Evolutionary conservation across 2,888 invertebrate genomes (phyloP), one percentile per base, ranked within the genome.

Genomic region (Pollenia labialis): DNA sequence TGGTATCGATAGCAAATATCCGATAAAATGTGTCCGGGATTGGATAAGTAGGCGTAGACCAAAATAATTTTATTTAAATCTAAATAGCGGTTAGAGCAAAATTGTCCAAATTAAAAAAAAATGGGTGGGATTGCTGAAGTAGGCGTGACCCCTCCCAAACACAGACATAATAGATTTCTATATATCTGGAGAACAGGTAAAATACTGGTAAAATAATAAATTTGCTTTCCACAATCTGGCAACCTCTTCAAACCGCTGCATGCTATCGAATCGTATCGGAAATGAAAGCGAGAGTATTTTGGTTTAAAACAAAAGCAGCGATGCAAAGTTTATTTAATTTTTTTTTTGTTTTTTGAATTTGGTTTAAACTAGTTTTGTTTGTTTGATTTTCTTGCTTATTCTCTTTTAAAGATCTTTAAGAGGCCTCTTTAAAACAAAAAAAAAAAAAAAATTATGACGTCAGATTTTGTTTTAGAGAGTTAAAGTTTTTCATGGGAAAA

Each of bases 281-380:
- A 88, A 87, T 85, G 88, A 89, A 88, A 89, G 86, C 77, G 88
- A 88, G 87, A 89, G 88, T 88, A 50, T 56, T 32, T 68, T 68
- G 46, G 46, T 40, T 62, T n/a, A n/a, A n/a, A 56, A 48, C 58
- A 64, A 64, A 64, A 72, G 74, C 64, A n/a, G 8, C 32, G 16
- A 52, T 66, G 7, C 46, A 40, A 56, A 54, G 2, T 72, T 42
- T 68, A 16, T 50, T 44, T 60, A n/a, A 52, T 9, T 11, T 58
- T 14, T 62, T 46, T 9, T 40, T 72, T 16, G 23, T 2, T 3
- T 23, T 58, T 62, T 46, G 12, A 44, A 16, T 66, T 66, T 40
- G 52, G 10, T 62, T 72, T 11, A 52, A 82, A 76, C 79, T 32
- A 66, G 87, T 85, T 81, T 56, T 42, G 40, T 66, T 48, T 52